phyloP scores from a whole-genome alignment of 2,888 invertebrate genomes.

The Schizotus pectinicornis region DNA sequence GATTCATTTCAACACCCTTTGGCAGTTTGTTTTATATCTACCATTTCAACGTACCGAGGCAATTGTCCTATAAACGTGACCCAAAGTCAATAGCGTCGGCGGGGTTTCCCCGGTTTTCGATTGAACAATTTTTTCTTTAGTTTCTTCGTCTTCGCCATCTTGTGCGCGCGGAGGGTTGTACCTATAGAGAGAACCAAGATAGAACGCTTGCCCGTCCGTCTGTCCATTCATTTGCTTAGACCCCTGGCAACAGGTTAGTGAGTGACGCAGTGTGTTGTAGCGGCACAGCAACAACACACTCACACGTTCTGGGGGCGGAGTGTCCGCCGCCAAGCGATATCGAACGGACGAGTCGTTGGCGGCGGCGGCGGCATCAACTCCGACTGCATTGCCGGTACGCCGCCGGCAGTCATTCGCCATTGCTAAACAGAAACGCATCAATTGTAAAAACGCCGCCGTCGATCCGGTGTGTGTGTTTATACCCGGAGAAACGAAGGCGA shows the following conservation, averaged over 20 bases:
- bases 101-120: neutral
- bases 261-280: conserved; percentile 25
- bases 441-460: conserved; percentile 2
- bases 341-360: conserved; percentile 12
- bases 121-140: conserved; percentile 13
- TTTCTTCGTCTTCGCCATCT: neutral
- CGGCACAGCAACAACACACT: neutral
- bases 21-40: too few relatives aligned
- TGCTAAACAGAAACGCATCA: conserved; percentile 3
- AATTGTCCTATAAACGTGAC: too few relatives aligned
- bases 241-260: conserved; percentile 46
- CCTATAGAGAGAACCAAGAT: conserved; percentile 1
- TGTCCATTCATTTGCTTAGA: conserved; percentile 31
- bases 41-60: too few relatives aligned
- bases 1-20: too few relatives aligned
- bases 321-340: conserved; percentile 11
- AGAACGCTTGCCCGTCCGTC: conserved; percentile 9
- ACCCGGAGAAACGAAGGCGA: conserved; percentile 21
- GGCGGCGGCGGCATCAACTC: conserved; percentile 6
- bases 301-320: neutral
- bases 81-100: too few relatives aligned
- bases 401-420: conserved; percentile 12
- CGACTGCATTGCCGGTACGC: conserved; percentile 23
- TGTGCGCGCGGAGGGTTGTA: too few relatives aligned
- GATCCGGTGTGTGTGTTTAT: conserved; percentile 10